A percentile compares a stretch with the other conserved stretches of the same genome.
These are phyloP conservation scores for Drosophila borborema DNA, from an alignment of 2,888 invertebrate genomes.

Conservation along the genomic window DNA sequence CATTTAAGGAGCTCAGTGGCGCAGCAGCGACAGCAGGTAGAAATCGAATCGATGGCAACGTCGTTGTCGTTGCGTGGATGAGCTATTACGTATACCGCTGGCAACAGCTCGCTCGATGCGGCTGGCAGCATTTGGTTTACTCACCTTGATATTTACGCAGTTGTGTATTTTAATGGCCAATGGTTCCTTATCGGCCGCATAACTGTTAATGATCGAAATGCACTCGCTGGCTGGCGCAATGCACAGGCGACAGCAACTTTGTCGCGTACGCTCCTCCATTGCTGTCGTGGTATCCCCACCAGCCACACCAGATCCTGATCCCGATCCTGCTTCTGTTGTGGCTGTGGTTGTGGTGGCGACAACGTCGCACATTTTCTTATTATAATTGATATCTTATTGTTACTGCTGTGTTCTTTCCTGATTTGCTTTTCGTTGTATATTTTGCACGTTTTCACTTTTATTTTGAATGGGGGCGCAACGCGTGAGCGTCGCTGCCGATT, in stretches of 20 bases:
- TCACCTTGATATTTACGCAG: conserved; percentile 85
- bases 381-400: conserved; percentile 26
- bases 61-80: conserved; percentile 22
- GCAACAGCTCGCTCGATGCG: conserved; percentile 7
- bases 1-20: conserved; percentile 17
- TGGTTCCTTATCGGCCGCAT: conserved; percentile 85
- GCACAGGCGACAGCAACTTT: conserved; percentile 85
- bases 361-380: conserved; percentile 72
- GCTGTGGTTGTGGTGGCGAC: conserved; percentile 39
- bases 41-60: conserved; percentile 31
- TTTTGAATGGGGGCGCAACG: conserved; percentile 59
- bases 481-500: conserved; percentile 59
- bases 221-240: conserved; percentile 85
- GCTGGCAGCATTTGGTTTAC: conserved; percentile 41
- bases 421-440: conserved; percentile 39
- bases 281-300: conserved; percentile 20
- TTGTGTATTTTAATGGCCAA: conserved; percentile 84
- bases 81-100: conserved; percentile 40
- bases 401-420: conserved; percentile 39
- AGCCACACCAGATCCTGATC: conserved; percentile 15
- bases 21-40: conserved; percentile 33
- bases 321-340: conserved; percentile 9
- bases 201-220: conserved; percentile 85
- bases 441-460: conserved; percentile 77
- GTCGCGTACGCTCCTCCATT: conserved; percentile 67